Conservation (phyloP, 2,888 invertebrate genomes). For the Pocota personata region DNA sequence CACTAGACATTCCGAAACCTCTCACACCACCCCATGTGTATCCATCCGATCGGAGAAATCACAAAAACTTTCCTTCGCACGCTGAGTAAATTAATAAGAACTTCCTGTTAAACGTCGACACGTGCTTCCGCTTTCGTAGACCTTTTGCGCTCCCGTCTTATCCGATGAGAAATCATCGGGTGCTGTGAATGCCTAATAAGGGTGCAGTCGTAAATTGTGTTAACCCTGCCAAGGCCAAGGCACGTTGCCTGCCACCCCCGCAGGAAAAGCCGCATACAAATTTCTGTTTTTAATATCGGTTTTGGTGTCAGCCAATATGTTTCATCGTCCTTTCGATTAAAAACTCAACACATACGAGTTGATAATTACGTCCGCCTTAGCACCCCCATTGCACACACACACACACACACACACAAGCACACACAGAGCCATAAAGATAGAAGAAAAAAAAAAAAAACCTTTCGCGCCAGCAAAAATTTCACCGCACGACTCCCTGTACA, state of each 20-base stretch:
- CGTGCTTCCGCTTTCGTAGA: conserved; percentile 62
- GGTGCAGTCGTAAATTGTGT: conserved; percentile 71
- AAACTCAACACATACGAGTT: conserved; percentile 54
- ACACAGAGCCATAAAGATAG: not conserved
- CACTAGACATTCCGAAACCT: not conserved
- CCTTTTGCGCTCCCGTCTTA: conserved; percentile 41
- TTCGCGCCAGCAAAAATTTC: conserved; percentile 34
- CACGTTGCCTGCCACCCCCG: not conserved
- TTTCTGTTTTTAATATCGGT: conserved; percentile 67
- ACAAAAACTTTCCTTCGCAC: conserved; percentile 43
- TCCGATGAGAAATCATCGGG: conserved; percentile 33
- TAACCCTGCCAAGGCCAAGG: conserved; percentile 54
- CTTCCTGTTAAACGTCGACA: conserved; percentile 73
- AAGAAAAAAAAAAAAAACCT: conserved; percentile 22
- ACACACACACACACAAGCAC: not conserved
- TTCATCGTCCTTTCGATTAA: conserved; percentile 70
- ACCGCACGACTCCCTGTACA: conserved; percentile 40
- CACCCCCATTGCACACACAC: not conserved
- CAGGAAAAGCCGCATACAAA: conserved; percentile 63
- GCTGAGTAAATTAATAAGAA: conserved; percentile 70
- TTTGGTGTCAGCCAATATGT: conserved; percentile 73
- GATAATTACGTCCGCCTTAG: conserved; percentile 54
- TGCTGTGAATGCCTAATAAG: conserved; percentile 68
- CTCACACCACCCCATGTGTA: not conserved
- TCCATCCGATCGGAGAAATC: conserved; percentile 11